Base-by-base conservation (phyloP, 1,140 invertebrate genomes). In the Drosophila triauraria region DNA sequence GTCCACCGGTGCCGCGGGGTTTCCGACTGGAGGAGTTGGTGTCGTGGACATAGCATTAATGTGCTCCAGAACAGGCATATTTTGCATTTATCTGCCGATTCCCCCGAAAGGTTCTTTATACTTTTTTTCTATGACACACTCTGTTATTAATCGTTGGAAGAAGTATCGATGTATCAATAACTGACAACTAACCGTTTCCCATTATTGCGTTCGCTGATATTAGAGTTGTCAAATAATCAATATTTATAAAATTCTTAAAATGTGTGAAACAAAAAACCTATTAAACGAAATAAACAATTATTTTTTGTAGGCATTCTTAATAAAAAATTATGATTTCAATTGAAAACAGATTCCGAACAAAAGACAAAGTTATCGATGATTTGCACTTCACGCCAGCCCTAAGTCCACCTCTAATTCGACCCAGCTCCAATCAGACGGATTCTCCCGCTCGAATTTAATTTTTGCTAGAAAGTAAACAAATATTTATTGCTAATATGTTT, bases 401-500 rank as follows among this genome's bases (percentile, higher is more conserved):
- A 46, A 3, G 25, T 27, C 23, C 57, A 46, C 2, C 63, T 10
- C 63, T 65, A 62, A 8, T 2, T n/a, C 44, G n/a, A 64, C 12
- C 43, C 43, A 71, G 27, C 32, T 71, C 69, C 65, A 70, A 71
- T 71, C 44, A 68, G 51, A 71, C 12, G 17, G 63, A 70, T 30
- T 72, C 53, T 78, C 76, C 76, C 84, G 85, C 81, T 62, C 35
- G 47, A 78, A 81, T 88, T 88, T 51, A 85, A 88, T 63, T 88
- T 88, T 72, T 17, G 38, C 46, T 10, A 20, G 13, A 9, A 38
- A 51, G 48, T 40, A 38, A 51, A 50, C 25, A 50, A 44, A 25
- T 12, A n/a, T 42, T 15, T n/a, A n/a, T 32, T 54, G 0, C 27
- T 53, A 74, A 92, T 88, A 92, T 92, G 91, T 91, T 80, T 51